Base-by-base conservation (phyloP, 2,113 vertebrate species). In the Archocentrus centrarchus region DNA sequence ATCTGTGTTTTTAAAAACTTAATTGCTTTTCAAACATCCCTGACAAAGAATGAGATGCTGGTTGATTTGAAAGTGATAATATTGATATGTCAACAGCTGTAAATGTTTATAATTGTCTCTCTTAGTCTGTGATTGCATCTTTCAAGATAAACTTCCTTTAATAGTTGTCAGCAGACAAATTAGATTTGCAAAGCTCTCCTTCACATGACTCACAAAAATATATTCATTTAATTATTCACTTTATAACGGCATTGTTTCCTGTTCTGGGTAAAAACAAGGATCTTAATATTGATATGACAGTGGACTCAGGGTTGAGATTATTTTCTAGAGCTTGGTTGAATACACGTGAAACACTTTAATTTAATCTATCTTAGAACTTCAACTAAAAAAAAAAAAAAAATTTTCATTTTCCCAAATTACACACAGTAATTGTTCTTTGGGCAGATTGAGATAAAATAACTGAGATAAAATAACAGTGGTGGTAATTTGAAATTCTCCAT, bases 11-110 rank as follows among this genome's bases (percentile, higher is more conserved):
- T 86, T 87, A 75, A 86, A 85, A 89, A 50, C 77, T 35, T 89
- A 89, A 94, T 91, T 91, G 89, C 84, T 84, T 89, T 87, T 93
- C 86, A 90, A 78, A 83, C 55, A 37, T 59, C 66, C 79, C 60
- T 81, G 75, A 80, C 58, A 86, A 50, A 77, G 60, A 82, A 83
- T 63, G 50, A 35, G 44, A 75, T 18, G 22, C 83, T 60, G 47
- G 81, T 68, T 82, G 81, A 89, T 86, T 37, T 60, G 24, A 83
- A 86, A 81, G 66, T 27, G 32, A 82, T 73, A 85, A 84, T 81
- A 79, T 81, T 61, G 66, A 88, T 80, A 84, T 81, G 82, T 87
- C 86, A 92, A 86, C 90, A 79, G 79, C 86, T 75, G 73, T 82
- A 35, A 85, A 37, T 61, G 79, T 68, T 81, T 79, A 63, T 83